These are phyloP conservation scores for Montipora cactus DNA, from an alignment of 64 coral and sea anemone species.

Conservation along the genomic window DNA sequence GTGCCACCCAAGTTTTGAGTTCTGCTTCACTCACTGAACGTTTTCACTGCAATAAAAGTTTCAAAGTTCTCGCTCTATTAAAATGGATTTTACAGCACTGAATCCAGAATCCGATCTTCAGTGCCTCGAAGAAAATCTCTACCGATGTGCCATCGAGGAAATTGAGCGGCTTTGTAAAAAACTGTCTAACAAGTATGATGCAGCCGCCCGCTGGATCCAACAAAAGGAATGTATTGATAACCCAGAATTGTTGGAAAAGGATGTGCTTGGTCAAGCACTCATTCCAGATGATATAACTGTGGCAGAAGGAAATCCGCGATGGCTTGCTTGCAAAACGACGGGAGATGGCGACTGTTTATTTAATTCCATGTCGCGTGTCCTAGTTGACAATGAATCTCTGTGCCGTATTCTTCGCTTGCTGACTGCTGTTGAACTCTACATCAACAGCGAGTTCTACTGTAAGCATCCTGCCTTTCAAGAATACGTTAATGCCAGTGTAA, in stretches of 20 bases:
- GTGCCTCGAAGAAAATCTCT: background rate
- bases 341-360: slow-evolving; percentile 58
- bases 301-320: background rate
- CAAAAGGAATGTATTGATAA: background rate
- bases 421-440: slow-evolving; percentile 29
- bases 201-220: background rate
- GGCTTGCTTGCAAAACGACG: slow-evolving; percentile 27
- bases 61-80: background rate
- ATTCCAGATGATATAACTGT: background rate
- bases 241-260: background rate
- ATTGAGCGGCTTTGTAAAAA: background rate
- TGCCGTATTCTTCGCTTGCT: background rate
- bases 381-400: slow-evolving; percentile 33
- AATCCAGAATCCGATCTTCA: background rate
- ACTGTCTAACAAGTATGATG: background rate
- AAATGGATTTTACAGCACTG: background rate
- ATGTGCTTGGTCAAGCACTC: background rate
- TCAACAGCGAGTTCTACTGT: slow-evolving; percentile 4
- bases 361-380: slow-evolving; percentile 18
- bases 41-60: background rate
- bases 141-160: too few relatives aligned
- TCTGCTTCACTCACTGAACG: background rate
- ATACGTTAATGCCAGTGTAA: background rate
- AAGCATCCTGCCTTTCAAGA: slow-evolving; percentile 20
- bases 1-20: too few relatives aligned